Conservation (phyloP, 2,888 invertebrate genomes). For the Nycteola revayana region DNA sequence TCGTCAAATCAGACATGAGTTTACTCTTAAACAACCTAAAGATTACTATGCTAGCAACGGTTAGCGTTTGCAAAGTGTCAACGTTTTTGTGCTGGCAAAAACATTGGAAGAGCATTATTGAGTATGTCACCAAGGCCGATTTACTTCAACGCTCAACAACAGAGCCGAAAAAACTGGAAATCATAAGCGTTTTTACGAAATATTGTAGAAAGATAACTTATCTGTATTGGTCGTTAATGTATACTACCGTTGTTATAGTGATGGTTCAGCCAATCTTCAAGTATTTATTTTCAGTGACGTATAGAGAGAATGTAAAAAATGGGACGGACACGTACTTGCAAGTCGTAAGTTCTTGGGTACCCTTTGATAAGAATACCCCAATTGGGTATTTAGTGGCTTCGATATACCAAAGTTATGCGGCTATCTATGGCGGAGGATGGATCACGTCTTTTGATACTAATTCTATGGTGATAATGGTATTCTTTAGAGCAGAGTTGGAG, state of each 20-base stretch:
- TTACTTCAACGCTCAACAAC: slow-evolving; percentile 41
- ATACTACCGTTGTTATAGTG: slow-evolving; percentile 57
- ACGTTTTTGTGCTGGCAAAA: slow-evolving; percentile 61
- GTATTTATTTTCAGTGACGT: slow-evolving; percentile 44
- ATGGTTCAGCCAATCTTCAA: slow-evolving; percentile 57
- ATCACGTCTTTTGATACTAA: slow-evolving; percentile 69
- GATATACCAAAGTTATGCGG: slow-evolving; percentile 54
- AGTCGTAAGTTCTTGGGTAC: slow-evolving; percentile 70
- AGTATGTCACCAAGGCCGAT: slow-evolving; percentile 60
- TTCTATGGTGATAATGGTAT: slow-evolving; percentile 69
- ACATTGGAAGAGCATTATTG: slow-evolving; percentile 56
- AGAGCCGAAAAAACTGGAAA: slow-evolving; percentile 33
- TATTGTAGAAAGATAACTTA: slow-evolving; percentile 66
- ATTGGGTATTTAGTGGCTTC: slow-evolving; percentile 55
- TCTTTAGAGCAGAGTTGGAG: slow-evolving; percentile 62
- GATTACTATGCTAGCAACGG: slow-evolving; percentile 62
- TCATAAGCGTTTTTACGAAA: slow-evolving; percentile 47
- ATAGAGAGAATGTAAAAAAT: slow-evolving; percentile 50
- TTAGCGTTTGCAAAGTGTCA: slow-evolving; percentile 57
- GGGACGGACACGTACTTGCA: slow-evolving; percentile 55
- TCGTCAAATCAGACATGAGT: slow-evolving; percentile 56
- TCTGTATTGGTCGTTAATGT: slow-evolving; percentile 63
- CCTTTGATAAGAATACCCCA: slow-evolving; percentile 56
- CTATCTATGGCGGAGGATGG: slow-evolving; percentile 67
- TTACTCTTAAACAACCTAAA: slow-evolving; percentile 63